A percentile compares a stretch with the other conserved stretches of the same genome.
Conservation (phyloP, 2,888 invertebrate species). For the Temnothorax unifasciatus region DNA sequence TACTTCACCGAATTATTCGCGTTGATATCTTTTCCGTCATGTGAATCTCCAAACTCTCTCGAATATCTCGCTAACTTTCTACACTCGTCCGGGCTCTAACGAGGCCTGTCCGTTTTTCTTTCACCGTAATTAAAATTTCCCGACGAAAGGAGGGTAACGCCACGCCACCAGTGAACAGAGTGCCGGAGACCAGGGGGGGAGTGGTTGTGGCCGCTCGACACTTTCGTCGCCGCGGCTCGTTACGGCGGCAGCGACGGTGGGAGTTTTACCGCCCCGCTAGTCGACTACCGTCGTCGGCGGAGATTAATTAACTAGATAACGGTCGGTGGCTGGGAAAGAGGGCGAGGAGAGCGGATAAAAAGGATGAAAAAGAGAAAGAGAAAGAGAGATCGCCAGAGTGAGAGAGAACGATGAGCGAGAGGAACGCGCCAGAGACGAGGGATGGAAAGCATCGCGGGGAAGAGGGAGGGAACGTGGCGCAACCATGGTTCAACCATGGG, state of each 20-base stretch:
- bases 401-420: constrained; percentile 46
- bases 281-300: constrained; percentile 78
- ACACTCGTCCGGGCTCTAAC: constrained; percentile 19
- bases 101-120: constrained; percentile 46
- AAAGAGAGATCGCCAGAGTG: constrained; percentile 13
- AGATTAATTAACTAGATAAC: constrained; percentile 86
- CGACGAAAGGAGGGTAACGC: constrained; percentile 39
- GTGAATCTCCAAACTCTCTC: not conserved
- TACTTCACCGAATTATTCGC: not conserved
- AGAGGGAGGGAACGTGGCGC: constrained; percentile 3
- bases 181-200: not conserved
- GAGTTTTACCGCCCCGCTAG: constrained; percentile 77
- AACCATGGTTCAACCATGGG: constrained; percentile 38
- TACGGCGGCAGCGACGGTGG: constrained; percentile 73
- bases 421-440: constrained; percentile 15
- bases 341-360: constrained; percentile 58
- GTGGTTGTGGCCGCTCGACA: constrained; percentile 63
- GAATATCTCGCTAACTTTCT: constrained; percentile 40
- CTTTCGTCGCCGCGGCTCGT: constrained; percentile 78
- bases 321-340: constrained; percentile 69
- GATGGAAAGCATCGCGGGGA: constrained; percentile 33
- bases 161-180: constrained; percentile 2
- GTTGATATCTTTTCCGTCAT: not conserved
- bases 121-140: constrained; percentile 68
- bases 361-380: constrained; percentile 48